Evolutionary conservation across 2,797 vertebrate genomes (phyloP).

Genomic region (Poeciliopsis turneri): DNA sequence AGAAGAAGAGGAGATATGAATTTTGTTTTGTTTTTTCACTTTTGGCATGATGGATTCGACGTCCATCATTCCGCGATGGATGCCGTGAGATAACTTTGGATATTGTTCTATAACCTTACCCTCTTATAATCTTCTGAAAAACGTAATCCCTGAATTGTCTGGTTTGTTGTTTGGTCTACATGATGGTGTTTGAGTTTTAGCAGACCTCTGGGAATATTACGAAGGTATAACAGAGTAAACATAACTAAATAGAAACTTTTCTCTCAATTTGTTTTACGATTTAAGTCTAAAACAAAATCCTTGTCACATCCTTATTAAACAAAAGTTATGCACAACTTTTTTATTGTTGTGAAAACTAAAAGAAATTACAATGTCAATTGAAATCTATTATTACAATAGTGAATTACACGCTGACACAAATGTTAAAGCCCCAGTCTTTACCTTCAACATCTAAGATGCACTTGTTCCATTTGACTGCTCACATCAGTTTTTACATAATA

Average conservation of each 20-base stretch:
- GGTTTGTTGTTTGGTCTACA: neutral
- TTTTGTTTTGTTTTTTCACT: neutral
- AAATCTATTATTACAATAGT: conserved; percentile 43
- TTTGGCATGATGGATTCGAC: neutral
- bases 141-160: neutral
- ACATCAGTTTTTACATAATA: conserved; percentile 36
- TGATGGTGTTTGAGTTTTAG: neutral
- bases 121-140: neutral
- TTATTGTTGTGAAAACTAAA: conserved; percentile 22
- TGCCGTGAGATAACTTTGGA: neutral
- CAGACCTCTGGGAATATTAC: neutral
- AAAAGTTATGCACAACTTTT: neutral
- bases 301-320: neutral
- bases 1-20: neutral
- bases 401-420: neutral
- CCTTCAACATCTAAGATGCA: conserved; percentile 15
- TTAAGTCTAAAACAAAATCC: neutral
- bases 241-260: neutral
- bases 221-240: neutral
- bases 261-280: neutral
- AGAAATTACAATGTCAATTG: conserved; percentile 19
- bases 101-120: neutral
- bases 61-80: neutral
- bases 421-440: conserved; percentile 23
- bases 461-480: conserved; percentile 14